Base-by-base conservation (phyloP, 2,797 vertebrate species). In the Manis javanica region DNA sequence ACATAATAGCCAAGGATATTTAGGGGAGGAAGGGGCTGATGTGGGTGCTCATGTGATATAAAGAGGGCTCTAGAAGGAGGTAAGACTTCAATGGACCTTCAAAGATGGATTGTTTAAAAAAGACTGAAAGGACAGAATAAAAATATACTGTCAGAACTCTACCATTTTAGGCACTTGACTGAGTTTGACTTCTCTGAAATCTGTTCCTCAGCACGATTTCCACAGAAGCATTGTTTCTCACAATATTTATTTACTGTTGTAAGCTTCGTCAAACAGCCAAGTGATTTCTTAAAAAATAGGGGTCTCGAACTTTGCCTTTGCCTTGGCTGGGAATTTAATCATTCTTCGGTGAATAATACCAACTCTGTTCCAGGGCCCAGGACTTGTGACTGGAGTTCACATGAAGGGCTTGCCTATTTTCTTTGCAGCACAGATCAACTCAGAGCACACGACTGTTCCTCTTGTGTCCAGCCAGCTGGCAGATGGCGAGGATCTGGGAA, bases 211-310 rank as follows among this genome's bases (percentile, higher is more conserved):
- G 63, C 26, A 91, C 68, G 79, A 57, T 98, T 95, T 82, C 94
- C 37, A 1, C 59, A 53, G 93, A 93, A 94, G 78, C 72, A 69
- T 75, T 92, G 85, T 68, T 92, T 91, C n/a, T 96, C 90, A 96
- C 66, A 95, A 77, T 95, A 95, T 97, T 93, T 95, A 95, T 97
- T 93, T 98, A 96, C 93, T 87, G 59, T 91, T 97, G 91, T 96
- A 96, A 97, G 79, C 63, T 96, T 97, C 90, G 87, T 96, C 93
- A 89, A 97, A 96, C 51, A 90, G 18, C 71, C 42, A 78, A 97
- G 64, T 95, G 87, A 91, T 87, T 90, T 96, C 86, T 91, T 81
- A 31, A 78, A 97, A 96, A 93, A 97, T 82, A 79, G 39, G 81
- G 94, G 83, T 94, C 15, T 96, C 83, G 79, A 97, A 37, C 42